Evolutionary conservation across 2,888 invertebrate genomes (phyloP).

Genomic region (Lucinisca nassula): DNA sequence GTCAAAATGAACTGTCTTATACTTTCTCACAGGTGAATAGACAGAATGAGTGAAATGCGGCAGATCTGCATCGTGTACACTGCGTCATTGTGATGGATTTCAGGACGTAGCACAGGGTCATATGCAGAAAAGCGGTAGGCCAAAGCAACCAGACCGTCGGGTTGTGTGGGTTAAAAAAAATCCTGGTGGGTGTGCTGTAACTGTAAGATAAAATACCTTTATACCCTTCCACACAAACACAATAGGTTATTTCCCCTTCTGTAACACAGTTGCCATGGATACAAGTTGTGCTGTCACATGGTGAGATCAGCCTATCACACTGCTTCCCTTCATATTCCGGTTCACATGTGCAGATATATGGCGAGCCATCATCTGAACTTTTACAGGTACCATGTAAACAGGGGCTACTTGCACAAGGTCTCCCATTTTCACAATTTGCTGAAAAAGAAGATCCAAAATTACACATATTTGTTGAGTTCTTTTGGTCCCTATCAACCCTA

Average conservation of each 20-base stretch:
- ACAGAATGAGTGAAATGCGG: too few species aligned
- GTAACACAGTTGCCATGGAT: constrained; percentile 79
- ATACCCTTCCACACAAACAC: constrained; percentile 79
- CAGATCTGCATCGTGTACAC: too few species aligned
- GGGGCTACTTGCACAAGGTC: constrained; percentile 62
- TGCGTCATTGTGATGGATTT: too few species aligned
- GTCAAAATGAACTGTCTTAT: too few species aligned
- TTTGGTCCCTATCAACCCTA: too few species aligned
- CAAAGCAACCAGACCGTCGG: too few species aligned
- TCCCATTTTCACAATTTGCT: constrained; percentile 57
- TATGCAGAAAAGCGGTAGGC: too few species aligned
- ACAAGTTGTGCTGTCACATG: constrained; percentile 77
- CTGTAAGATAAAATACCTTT: constrained; percentile 70
- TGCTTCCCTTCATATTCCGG: constrained; percentile 58
- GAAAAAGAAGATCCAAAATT: too few species aligned
- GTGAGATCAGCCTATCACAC: constrained; percentile 66
- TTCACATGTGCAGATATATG: constrained; percentile 70
- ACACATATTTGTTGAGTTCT: too few species aligned
- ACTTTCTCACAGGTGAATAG: too few species aligned
- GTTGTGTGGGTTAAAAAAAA: too few species aligned
- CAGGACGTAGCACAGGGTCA: too few species aligned
- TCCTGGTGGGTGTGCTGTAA: neutral
- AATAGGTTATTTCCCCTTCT: constrained; percentile 61
- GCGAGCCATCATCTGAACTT: constrained; percentile 39
- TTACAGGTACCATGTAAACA: constrained; percentile 63